A percentile compares a stretch with the other conserved stretches of the same genome.
These are phyloP conservation scores for Nymphicus hollandicus DNA, from an alignment of 2,113 vertebrate species.

Conservation along the genomic window DNA sequence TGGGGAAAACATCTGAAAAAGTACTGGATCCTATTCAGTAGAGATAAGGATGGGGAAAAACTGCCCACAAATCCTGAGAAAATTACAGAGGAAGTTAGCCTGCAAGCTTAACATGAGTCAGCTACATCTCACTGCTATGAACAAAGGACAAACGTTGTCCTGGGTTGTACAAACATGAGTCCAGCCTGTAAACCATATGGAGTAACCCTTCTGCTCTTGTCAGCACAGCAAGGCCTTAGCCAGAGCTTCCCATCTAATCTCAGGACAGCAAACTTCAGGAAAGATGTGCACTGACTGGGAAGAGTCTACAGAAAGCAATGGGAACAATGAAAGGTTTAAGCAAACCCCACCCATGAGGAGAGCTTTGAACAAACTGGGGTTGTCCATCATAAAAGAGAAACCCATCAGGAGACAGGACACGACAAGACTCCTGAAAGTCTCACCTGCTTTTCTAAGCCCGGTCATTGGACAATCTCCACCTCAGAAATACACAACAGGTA, in stretches of 20 bases:
- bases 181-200: background rate
- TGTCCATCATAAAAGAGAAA: background rate
- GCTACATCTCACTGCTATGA: background rate
- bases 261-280: background rate
- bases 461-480: background rate
- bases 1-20: background rate
- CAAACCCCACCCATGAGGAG: background rate
- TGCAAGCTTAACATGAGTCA: background rate
- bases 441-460: background rate
- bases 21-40: background rate
- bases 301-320: background rate
- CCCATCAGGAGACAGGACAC: background rate
- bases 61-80: background rate
- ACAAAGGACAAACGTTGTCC: background rate
- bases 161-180: background rate
- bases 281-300: background rate
- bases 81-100: background rate
- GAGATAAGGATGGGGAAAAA: constrained; percentile 9
- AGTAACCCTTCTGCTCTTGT: background rate
- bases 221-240: background rate
- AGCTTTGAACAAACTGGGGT: background rate
- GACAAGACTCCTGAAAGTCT: background rate
- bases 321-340: background rate
- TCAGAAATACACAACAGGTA: background rate
- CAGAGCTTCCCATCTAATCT: background rate